Base-by-base conservation (phyloP, 2,797 vertebrate genomes). In the Fundulus diaphanus region DNA sequence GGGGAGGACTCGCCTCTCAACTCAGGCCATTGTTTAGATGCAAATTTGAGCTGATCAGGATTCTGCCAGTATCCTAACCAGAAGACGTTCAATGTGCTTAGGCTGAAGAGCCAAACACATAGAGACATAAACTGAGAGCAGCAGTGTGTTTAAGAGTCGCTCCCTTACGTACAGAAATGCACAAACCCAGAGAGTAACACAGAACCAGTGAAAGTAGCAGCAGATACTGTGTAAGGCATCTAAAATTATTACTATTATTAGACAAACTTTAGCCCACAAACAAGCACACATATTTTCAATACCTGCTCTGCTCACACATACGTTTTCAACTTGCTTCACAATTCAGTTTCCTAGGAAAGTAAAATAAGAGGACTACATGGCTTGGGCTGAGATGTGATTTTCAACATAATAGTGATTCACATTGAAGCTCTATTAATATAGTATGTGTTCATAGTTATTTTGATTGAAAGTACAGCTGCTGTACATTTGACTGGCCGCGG, bases 11-110 rank as follows among this genome's bases (percentile, higher is more conserved):
- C 86, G 87, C 93, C 91, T 93, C 92, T 92, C 89, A 91, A 90
- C 88, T 93, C 87, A 73, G 29, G 44, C 83, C 77, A 94, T 95
- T 95, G 94, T 95, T 85, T 93, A 57, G 63, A 95, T 95, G 95
- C 92, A 95, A 96, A 96, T 95, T 79, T 77, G 81, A 82, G 86
- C 94, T 96, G 90, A 96, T 96, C 95, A 95, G 91, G 87, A 96
- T 96, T 96, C 95, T 61, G 72, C 82, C 3, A 80, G 93, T 94
- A 94, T 93, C 93, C 87, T 73, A 82, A 90, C 79, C 89, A 86
- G 89, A 87, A 82, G 91, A 78, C 35, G 51, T 91, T 92, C 87
- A 91, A 92, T 94, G 87, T 88, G 85, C 73, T 78, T 80, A 83
- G 85, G 78, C 80, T 79, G 77, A 82, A 80, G 65, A 79, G 68